These are phyloP conservation scores for Andrena bicolor DNA, from an alignment of 2,888 invertebrate species.

Conservation along the genomic window DNA sequence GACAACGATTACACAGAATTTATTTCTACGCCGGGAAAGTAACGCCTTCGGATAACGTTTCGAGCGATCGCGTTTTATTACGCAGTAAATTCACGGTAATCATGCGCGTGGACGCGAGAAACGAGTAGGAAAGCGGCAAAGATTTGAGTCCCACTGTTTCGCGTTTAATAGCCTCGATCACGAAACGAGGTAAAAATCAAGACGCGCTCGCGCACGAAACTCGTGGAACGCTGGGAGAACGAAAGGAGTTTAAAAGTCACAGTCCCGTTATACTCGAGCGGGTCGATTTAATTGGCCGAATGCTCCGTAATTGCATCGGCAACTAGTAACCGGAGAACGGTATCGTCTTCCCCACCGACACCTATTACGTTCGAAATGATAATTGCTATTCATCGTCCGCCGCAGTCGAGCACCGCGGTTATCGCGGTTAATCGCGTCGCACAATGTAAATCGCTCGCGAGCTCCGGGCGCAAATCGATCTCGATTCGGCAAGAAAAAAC, in stretches of 20 bases:
- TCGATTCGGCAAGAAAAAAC: neutral
- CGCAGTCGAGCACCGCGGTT: neutral
- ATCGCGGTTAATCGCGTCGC: neutral
- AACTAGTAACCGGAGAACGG: conserved; percentile 17
- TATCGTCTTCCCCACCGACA: conserved; percentile 26
- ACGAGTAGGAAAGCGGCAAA: conserved; percentile 54
- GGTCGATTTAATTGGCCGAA: conserved; percentile 51
- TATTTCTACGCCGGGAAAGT: neutral
- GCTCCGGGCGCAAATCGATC: neutral
- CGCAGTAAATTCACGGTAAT: conserved; percentile 51
- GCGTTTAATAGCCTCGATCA: conserved; percentile 79
- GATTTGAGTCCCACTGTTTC: conserved; percentile 51
- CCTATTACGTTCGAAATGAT: conserved; percentile 42
- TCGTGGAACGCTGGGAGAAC: neutral
- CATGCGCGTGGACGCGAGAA: conserved; percentile 53
- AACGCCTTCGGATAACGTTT: conserved; percentile 32
- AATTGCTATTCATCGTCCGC: conserved; percentile 12
- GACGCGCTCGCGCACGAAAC: conserved; percentile 65
- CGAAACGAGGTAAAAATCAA: conserved; percentile 79
- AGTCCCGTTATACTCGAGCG: conserved; percentile 26
- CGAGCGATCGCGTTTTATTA: conserved; percentile 43
- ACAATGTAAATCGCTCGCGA: neutral
- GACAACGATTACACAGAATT: conserved; percentile 18
- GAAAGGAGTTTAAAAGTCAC: conserved; percentile 31
- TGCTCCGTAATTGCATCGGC: conserved; percentile 32